Base-by-base conservation (phyloP, 2,888 invertebrate species). In the Prionchulus punctatus region DNA sequence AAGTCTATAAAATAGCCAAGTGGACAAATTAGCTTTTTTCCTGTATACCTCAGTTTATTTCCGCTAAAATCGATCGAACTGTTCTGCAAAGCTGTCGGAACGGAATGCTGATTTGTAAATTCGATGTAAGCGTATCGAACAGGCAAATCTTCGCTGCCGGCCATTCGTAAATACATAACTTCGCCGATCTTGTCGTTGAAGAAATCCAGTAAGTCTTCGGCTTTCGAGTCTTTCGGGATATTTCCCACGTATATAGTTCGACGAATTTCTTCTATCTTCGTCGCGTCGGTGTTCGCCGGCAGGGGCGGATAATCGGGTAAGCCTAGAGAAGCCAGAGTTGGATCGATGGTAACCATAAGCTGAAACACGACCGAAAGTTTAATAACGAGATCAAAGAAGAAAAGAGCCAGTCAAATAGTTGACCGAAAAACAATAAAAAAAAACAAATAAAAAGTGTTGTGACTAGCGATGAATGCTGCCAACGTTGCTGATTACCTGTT, bases 261-360 rank as follows among this genome's bases (percentile, higher is more conserved):
- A 28, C 98, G 80, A 28, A 94, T 90, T 75, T 98, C 96, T 73
- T 99, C 94, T 59, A 92, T 85, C 72, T 86, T 86, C 59, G 67
- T 28, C 62, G 69, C 54, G 69, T 73, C 62, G 67, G 67, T 58
- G 66, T 84, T 82, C 0, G 86, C 85, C 4, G 91, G 88, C 55
- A 92, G 71, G 0, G 86, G 83, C 3, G 98, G 98, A 73, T 98
- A 98, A 2, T 82, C 79, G 0, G 92, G 87, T 55, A 98, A 74
- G 45, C 85, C 85, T 7, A 70, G 67, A 12, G 72, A 70, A 27
- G 82, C 80, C 60, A 98, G 74, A 67, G 85, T 84, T 0, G 92
- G 91, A 73, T 98, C 96, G 67, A 84, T 82, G 2, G 57, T 56
- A 42, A 58, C 53, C 30, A 60, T 53, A 23, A 56, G 43, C 43